These are phyloP conservation scores for Sylvicola cinctus DNA, from an alignment of 2,888 invertebrate species.

Conservation along the genomic window DNA sequence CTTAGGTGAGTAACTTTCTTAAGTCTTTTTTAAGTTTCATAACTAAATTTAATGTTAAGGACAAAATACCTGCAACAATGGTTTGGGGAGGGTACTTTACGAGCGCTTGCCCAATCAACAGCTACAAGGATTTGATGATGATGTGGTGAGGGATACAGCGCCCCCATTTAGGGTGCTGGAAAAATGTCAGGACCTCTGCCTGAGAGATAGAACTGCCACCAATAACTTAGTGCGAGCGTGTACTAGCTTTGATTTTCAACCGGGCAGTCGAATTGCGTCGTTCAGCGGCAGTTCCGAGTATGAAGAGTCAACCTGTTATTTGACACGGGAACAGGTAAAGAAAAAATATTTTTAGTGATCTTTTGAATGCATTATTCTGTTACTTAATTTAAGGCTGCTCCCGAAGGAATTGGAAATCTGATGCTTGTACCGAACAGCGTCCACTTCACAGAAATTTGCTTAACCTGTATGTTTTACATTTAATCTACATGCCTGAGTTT, in stretches of 20 bases:
- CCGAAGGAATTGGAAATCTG: conserved; percentile 75
- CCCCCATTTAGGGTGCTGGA: conserved; percentile 74
- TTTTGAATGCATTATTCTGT: neutral
- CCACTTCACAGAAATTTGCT: conserved; percentile 75
- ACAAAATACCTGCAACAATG: conserved; percentile 81
- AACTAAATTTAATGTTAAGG: conserved; percentile 11
- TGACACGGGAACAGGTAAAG: conserved; percentile 50
- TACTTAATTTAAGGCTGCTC: conserved; percentile 33
- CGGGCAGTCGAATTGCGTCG: conserved; percentile 65
- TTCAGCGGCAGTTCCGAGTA: conserved; percentile 66
- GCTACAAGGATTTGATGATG: conserved; percentile 73
- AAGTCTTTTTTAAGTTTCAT: neutral
- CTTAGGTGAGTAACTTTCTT: conserved; percentile 7
- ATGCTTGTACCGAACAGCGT: conserved; percentile 77
- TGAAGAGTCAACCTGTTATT: conserved; percentile 72
- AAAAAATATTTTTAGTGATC: neutral
- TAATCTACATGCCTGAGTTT: neutral
- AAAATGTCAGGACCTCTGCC: conserved; percentile 70
- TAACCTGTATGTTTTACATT: conserved; percentile 48
- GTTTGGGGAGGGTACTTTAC: conserved; percentile 70
- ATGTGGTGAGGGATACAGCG: conserved; percentile 63
- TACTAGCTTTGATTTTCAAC: conserved; percentile 78
- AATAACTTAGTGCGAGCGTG: conserved; percentile 70
- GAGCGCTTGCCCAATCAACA: conserved; percentile 78
- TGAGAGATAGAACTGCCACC: conserved; percentile 52